A percentile compares a stretch with the other conserved stretches of the same genome.
Evolutionary conservation across 2,113 vertebrate species (phyloP).

Genomic region (Apodemus sylvaticus): DNA sequence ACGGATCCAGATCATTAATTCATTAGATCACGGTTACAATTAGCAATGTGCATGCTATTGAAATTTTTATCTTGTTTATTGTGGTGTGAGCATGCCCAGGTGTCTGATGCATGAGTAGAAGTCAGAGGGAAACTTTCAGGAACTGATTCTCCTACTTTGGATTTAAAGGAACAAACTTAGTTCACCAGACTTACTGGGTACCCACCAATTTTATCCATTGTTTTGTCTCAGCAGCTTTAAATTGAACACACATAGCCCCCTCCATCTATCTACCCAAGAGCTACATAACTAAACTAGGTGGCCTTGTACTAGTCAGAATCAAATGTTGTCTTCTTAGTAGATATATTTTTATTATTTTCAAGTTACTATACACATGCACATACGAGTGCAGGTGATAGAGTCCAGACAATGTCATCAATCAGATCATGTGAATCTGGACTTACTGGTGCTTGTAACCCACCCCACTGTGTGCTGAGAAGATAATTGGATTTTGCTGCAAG

Average conservation of each 20-base stretch:
- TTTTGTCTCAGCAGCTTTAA: too few species aligned
- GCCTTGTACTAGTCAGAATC: neutral
- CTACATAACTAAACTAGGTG: neutral
- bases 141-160: too few species aligned
- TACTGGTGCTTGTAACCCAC: neutral
- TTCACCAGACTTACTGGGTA: too few species aligned
- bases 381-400: too few species aligned
- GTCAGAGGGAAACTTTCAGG: too few species aligned
- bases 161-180: too few species aligned
- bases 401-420: neutral
- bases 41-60: neutral
- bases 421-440: neutral
- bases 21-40: neutral
- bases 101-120: too few species aligned
- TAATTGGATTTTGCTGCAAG: too few species aligned
- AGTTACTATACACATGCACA: too few species aligned
- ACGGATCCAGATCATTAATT: neutral
- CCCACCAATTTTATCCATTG: too few species aligned
- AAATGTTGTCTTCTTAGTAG: neutral
- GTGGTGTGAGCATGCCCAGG: too few species aligned
- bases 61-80: neutral
- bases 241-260: too few species aligned
- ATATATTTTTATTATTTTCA: neutral
- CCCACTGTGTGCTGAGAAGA: neutral
- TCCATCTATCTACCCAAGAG: neutral